Evolutionary conservation across 2,113 vertebrate species (phyloP), one percentile per base, ranked within the genome.

Genomic region (Chelonoidis abingdonii): DNA sequence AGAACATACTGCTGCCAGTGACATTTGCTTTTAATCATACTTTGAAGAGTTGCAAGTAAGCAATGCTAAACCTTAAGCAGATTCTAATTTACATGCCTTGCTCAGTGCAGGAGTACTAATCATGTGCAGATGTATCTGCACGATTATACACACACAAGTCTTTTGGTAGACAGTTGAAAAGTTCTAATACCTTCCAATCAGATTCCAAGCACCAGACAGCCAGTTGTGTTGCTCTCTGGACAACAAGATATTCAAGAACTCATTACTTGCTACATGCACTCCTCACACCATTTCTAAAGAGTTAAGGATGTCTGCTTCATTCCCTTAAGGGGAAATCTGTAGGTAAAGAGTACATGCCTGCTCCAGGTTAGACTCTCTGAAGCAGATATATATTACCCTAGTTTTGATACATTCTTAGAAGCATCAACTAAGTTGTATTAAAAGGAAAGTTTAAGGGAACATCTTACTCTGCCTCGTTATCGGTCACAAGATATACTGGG

Each of bases 41-140:
- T 57, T 86, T n/a, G 76, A 78, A 93, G 95, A 95, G 89, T 8
- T 89, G 65, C 22, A 81, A 83, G 94, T 57, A 52, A 85, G 52
- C 2, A 7, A 86, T 53, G 59, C 84, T n/a, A 86, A 93, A 89
- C 90, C 62, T 79, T 84, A 56, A 8, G 4, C 65, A 44, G 75
- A 56, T 9, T 17, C 91, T 96, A 87, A 17, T 84, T 92, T 54
- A 52, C 87, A 95, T 89, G 82, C 75, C 93, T 49, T 19, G 62
- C 80, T 91, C 89, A 72, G 69, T 72, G 25, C 0, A 24, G 31
- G 79, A 82, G 81, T 49, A 88, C 21, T 76, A 89, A 87, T 82
- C 88, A 56, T 47, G 95, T 2, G 84, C 69, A 79, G 53, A 5
- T 0, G 29, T 24, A 94, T 94, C 87, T 89, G 81, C 85, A 56